Base-by-base conservation (phyloP, 92 coral and sea anemone genomes). In the Diadumene lineata region DNA sequence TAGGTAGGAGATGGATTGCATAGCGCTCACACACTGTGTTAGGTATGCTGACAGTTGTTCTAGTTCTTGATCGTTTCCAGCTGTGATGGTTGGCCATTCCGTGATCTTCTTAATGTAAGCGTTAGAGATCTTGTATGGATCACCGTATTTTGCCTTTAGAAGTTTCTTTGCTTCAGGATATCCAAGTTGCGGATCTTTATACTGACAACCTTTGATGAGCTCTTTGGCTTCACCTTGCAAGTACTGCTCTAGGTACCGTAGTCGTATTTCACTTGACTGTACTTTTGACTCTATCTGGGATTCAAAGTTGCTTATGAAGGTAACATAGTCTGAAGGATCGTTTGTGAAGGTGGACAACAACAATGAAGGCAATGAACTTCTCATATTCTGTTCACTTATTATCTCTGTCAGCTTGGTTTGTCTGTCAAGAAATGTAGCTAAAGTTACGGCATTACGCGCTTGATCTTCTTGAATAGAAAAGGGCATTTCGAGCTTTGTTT, bases 181-280 rank as follows among this genome's bases (percentile, higher is more conserved):
- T 0, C 90, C 90, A 2, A 27, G 61, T 11, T 60, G 31, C 1
- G 69, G 33, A 24, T 84, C 85, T 31, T 67, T 82, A 34, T 34
- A 77, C 21, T 50, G 64, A 51, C 85, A 74, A 11, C 89, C 81
- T 68, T 85, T 85, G n/a, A 85, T 85, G 0, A 85, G 34, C 53
- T 85, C 89, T 55, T 69, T 80, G 2, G 85, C 81, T 22, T 80
- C 82, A 0, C 64, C 56, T 44, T 70, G 65, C 38, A 79, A 63
- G 55, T 84, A 84, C 43, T 79, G 75, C n/a, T 84, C 81, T 48
- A 84, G 68, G 46, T 79, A 84, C 1, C 65, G 74, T 38, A 84
- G 51, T 22, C 81, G 66, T 0, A 68, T 60, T 15, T 69, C 66
- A 32, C 19, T 65, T 17, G 77, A 33, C 17, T 46, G 51, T 11